These are phyloP conservation scores for Rallus limicola DNA, from an alignment of 2,113 vertebrate genomes.

Conservation along the genomic window DNA sequence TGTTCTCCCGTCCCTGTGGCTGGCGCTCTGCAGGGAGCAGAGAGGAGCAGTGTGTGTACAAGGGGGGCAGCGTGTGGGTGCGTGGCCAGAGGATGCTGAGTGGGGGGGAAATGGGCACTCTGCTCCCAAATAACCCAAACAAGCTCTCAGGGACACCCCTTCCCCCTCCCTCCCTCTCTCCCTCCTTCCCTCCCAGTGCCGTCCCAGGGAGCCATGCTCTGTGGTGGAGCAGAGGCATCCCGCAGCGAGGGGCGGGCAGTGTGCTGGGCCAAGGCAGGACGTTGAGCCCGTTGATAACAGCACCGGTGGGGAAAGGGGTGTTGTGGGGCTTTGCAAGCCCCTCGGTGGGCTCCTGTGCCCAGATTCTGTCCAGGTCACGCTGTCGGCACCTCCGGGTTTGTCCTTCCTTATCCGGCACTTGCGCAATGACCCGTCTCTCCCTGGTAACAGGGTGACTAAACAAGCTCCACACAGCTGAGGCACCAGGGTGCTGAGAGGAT, in stretches of 20 bases:
- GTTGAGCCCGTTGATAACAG: not conserved
- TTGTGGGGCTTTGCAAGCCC: not conserved
- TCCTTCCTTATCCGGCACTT: not conserved
- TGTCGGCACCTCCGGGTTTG: not conserved
- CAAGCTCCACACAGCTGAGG: not conserved
- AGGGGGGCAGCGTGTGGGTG: not conserved
- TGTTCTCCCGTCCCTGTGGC: not conserved
- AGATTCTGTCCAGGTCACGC: not conserved
- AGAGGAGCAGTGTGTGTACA: accelerated
- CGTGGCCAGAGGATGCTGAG: accelerated
- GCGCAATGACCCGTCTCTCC: not conserved
- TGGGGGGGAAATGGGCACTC: not conserved
- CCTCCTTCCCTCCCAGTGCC: not conserved
- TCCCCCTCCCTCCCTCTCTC: not conserved
- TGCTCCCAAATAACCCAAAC: not conserved
- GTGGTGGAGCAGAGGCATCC: not conserved
- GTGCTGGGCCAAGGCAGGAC: not conserved
- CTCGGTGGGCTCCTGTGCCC: not conserved
- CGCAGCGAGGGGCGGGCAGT: not conserved
- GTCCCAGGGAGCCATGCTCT: accelerated
- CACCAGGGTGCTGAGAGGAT: not conserved
- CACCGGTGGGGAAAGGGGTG: not conserved
- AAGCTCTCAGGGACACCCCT: not conserved
- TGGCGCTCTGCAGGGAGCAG: not conserved
- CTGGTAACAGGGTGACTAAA: not conserved